phyloP scores from a whole-genome alignment of 2,888 invertebrate genomes.

The Lithophane leautieri region DNA sequence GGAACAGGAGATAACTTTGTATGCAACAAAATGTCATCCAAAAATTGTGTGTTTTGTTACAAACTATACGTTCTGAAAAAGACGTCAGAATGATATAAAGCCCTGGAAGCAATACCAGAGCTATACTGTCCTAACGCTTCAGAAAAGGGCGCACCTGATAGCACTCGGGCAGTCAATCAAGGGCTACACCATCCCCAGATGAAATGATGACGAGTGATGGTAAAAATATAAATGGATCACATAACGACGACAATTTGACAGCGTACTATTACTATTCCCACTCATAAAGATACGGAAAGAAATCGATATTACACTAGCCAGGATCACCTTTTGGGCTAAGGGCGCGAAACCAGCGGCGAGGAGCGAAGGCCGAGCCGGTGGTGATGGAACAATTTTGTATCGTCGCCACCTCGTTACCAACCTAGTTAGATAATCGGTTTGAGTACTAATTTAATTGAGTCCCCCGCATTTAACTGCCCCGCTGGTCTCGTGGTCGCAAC shows the following conservation, averaged over 20 bases:
- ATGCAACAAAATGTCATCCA: slow-evolving; percentile 18
- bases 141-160: not conserved
- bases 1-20: slow-evolving; percentile 31
- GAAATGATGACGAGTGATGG: not conserved
- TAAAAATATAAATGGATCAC: not conserved
- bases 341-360: no score
- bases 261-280: not conserved
- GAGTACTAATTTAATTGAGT: no score
- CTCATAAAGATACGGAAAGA: not conserved
- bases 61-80: not conserved
- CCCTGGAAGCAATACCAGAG: not conserved
- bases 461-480: no score
- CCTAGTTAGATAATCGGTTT: no score
- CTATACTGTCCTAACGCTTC: not conserved
- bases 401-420: no score
- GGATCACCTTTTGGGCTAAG: not conserved
- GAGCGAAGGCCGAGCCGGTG: no score
- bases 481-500: no score
- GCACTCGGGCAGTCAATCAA: not conserved
- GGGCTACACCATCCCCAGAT: not conserved
- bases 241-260: not conserved
- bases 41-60: slow-evolving; percentile 1
- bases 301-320: no score
- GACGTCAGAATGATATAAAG: not conserved
- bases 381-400: no score